Conservation (phyloP, 2,113 vertebrate species). For the Panurus biarmicus region DNA sequence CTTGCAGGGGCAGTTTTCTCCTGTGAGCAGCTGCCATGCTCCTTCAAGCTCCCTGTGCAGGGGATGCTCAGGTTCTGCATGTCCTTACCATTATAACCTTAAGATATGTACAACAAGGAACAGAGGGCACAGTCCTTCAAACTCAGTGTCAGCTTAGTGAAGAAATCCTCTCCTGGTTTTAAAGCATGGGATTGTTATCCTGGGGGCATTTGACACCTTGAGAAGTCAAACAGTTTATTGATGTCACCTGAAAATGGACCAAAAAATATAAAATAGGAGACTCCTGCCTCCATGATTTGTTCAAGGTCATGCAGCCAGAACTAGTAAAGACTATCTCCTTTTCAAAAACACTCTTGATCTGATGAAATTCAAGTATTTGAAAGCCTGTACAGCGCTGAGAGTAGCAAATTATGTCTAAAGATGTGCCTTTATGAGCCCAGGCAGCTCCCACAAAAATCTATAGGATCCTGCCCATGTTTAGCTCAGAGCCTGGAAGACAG, state of each 20-base stretch:
- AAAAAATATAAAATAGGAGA: background rate
- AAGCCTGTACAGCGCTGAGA: background rate
- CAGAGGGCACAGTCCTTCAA: background rate
- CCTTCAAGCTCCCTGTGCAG: background rate
- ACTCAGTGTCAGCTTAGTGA: background rate
- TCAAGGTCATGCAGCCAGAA: background rate
- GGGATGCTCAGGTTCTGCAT: background rate
- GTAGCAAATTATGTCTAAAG: background rate
- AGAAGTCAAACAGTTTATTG: background rate
- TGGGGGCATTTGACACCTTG: background rate
- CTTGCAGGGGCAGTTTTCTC: background rate
- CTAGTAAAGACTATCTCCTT: background rate
- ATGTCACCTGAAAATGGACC: background rate
- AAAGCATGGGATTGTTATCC: background rate
- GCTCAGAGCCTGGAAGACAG: background rate
- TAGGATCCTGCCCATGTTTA: background rate
- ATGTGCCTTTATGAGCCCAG: background rate
- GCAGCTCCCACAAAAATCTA: background rate
- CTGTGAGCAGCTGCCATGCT: rapidly evolving
- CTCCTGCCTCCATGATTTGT: background rate
- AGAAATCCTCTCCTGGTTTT: background rate
- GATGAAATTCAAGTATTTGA: background rate
- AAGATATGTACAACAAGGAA: background rate
- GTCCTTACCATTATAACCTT: background rate
- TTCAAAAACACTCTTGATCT: background rate